Conservation (phyloP, 2,797 vertebrate species). For the Triplophysa yarkandensis region DNA sequence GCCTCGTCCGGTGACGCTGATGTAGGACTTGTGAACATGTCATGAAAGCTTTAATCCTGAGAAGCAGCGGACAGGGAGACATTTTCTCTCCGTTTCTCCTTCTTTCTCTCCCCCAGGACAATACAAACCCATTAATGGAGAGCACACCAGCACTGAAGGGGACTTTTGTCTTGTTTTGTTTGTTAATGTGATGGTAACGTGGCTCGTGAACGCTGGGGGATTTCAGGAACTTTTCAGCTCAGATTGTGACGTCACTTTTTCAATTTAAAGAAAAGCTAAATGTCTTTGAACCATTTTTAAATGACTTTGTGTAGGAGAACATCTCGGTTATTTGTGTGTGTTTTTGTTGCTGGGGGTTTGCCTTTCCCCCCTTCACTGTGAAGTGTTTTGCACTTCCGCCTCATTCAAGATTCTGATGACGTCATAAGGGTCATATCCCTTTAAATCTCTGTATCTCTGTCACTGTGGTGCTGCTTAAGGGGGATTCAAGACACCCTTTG, state of each 20-base stretch:
- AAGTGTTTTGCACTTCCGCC: background rate
- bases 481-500: background rate
- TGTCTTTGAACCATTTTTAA: no score
- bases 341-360: background rate
- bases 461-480: background rate
- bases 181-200: constrained; percentile 33
- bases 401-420: no score
- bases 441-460: background rate
- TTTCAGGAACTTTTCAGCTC: constrained; percentile 31
- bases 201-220: constrained; percentile 30
- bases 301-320: no score
- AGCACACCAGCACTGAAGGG: background rate
- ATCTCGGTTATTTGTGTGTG: background rate
- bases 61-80: constrained; percentile 8
- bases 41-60: constrained; percentile 31
- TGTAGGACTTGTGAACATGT: background rate
- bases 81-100: constrained; percentile 4
- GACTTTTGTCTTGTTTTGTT: constrained; percentile 24
- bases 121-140: background rate
- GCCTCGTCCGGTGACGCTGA: constrained; percentile 19
- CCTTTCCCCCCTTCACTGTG: background rate
- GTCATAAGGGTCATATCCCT: no score
- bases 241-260: background rate
- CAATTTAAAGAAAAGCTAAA: no score
- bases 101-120: background rate